These are phyloP conservation scores for Philopedon plagiatum DNA, from an alignment of 2,888 invertebrate species.

Conservation along the genomic window DNA sequence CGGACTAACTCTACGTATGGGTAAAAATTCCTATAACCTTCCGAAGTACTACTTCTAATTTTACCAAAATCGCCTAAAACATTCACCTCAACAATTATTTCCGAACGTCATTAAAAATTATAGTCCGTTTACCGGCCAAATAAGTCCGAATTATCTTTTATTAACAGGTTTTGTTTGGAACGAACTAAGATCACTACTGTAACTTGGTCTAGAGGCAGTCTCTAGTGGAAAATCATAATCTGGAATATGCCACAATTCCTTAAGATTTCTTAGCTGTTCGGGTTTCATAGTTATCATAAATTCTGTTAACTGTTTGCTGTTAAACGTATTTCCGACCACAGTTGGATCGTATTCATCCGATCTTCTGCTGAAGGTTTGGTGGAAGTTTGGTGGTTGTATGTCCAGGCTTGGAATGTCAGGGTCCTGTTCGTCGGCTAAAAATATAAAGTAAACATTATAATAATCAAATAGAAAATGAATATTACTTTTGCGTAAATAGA, in stretches of 20 bases:
- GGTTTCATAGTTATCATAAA: slow-evolving; percentile 57
- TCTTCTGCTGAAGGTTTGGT: slow-evolving; percentile 22
- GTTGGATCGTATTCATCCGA: slow-evolving; percentile 40
- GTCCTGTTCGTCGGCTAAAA: slow-evolving; percentile 31
- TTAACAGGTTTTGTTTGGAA: slow-evolving; percentile 59
- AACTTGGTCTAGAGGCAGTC: slow-evolving; percentile 62
- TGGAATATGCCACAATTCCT: slow-evolving; percentile 65
- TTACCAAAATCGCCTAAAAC: too few species aligned
- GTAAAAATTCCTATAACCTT: too few species aligned
- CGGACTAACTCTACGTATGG: too few species aligned
- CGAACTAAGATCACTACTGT: slow-evolving; percentile 65
- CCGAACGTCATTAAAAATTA: too few species aligned
- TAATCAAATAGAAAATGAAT: not conserved
- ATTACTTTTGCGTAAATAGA: too few species aligned
- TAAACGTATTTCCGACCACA: slow-evolving; percentile 43
- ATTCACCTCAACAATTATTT: too few species aligned
- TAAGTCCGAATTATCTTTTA: not conserved
- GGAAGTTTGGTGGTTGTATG: slow-evolving; percentile 16
- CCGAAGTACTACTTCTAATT: too few species aligned
- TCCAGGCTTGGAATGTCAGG: slow-evolving; percentile 37
- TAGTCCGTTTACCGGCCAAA: too few species aligned
- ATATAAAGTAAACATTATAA: too few species aligned
- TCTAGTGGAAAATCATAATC: slow-evolving; percentile 68
- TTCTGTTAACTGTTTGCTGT: slow-evolving; percentile 48
- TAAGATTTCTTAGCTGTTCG: slow-evolving; percentile 63